These are phyloP conservation scores for Sebastolobus altivelis DNA, from an alignment of 2,797 vertebrate genomes.

Conservation along the genomic window DNA sequence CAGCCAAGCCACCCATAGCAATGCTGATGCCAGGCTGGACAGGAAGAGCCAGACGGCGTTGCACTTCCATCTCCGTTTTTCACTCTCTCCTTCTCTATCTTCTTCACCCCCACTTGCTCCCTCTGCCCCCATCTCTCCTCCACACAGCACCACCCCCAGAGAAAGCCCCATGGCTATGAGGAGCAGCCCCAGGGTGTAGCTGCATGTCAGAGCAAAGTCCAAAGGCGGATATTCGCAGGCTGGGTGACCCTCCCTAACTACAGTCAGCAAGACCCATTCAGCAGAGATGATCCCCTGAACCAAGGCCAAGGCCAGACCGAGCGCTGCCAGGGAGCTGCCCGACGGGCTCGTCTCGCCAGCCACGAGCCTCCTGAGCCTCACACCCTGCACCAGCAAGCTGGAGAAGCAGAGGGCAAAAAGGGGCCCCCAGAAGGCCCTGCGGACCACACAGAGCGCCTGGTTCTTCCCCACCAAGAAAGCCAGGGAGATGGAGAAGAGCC, in stretches of 20 bases:
- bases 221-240: slow-evolving; percentile 94
- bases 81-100: slow-evolving; percentile 71
- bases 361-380: slow-evolving; percentile 90
- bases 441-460: slow-evolving; percentile 90
- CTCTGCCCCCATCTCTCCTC: slow-evolving; percentile 83
- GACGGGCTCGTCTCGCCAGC: slow-evolving; percentile 87
- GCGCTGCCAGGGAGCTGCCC: slow-evolving; percentile 84
- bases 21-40: slow-evolving; percentile 89
- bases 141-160: slow-evolving; percentile 92
- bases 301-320: slow-evolving; percentile 89
- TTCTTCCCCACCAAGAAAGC: slow-evolving; percentile 95
- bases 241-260: slow-evolving; percentile 90
- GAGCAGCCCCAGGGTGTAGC: slow-evolving; percentile 92
- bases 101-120: slow-evolving; percentile 81
- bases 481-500: slow-evolving; percentile 92
- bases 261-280: slow-evolving; percentile 95
- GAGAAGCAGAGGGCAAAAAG: slow-evolving; percentile 97
- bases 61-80: slow-evolving; percentile 91
- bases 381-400: slow-evolving; percentile 92
- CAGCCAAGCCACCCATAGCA: slow-evolving; percentile 96
- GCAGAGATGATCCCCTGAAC: slow-evolving; percentile 95
- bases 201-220: slow-evolving; percentile 94
- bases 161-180: slow-evolving; percentile 87
- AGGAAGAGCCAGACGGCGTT: slow-evolving; percentile 93
- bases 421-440: slow-evolving; percentile 94